Conservation (phyloP, 2,797 vertebrate species). For the Schizopygopsis pylzovi region DNA sequence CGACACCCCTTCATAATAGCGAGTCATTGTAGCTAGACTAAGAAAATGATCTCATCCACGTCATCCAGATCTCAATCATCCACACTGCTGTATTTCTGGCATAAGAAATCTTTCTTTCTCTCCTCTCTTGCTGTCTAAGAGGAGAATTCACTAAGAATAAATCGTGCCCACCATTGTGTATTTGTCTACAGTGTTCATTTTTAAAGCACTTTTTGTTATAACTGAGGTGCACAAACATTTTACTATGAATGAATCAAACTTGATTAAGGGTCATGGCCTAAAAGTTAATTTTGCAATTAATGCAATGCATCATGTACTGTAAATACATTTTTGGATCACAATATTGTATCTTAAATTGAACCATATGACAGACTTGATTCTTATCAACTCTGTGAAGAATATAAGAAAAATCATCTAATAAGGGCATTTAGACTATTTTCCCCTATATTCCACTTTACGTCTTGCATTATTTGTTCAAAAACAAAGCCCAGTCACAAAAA, state of each 20-base stretch:
- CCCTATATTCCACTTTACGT: neutral
- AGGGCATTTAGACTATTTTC: neutral
- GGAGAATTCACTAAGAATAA: neutral
- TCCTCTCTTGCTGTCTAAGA: neutral
- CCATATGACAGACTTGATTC: neutral
- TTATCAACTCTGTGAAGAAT: neutral
- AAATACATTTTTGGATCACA: neutral
- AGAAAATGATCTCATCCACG: slow-evolving; percentile 18
- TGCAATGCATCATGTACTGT: neutral
- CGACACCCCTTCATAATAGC: neutral
- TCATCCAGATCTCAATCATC: neutral
- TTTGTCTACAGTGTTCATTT: neutral
- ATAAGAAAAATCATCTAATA: neutral
- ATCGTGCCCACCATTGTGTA: neutral
- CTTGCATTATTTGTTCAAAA: neutral
- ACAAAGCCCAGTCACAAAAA: neutral
- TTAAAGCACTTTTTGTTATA: neutral
- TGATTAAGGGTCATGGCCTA: neutral
- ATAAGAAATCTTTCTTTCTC: neutral
- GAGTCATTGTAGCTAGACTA: slow-evolving; percentile 12
- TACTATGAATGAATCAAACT: neutral
- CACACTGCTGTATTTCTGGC: neutral
- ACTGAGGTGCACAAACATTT: neutral
- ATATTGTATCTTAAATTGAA: neutral
- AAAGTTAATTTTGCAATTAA: neutral